Conservation (phyloP, 1,140 invertebrate species). For the Antheraea mylitta region DNA sequence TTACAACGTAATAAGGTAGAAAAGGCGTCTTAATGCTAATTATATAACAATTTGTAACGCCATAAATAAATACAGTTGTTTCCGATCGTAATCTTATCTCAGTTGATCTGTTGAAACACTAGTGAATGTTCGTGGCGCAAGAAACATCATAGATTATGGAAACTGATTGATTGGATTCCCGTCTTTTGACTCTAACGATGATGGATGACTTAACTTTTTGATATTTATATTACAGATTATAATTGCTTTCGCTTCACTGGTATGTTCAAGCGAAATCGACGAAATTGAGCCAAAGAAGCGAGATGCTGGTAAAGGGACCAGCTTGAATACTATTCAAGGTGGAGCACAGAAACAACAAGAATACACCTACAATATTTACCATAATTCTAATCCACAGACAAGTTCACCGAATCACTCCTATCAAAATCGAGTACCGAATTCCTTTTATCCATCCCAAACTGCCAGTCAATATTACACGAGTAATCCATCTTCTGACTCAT, state of each 20-base stretch:
- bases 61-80: neutral
- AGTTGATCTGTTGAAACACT: neutral
- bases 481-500: constrained; percentile 28
- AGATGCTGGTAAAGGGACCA: constrained; percentile 53
- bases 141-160: constrained; percentile 26
- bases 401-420: constrained; percentile 38
- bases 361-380: constrained; percentile 64
- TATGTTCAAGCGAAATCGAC: constrained; percentile 51
- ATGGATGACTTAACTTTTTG: constrained; percentile 25
- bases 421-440: constrained; percentile 53
- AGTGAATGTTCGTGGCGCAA: constrained; percentile 6
- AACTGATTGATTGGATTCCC: constrained; percentile 40
- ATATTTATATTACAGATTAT: constrained; percentile 52
- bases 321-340: constrained; percentile 57
- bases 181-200: constrained; percentile 29
- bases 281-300: constrained; percentile 67
- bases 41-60: constrained; percentile 21
- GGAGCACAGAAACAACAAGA: constrained; percentile 64
- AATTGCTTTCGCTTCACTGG: constrained; percentile 46
- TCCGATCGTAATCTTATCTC: constrained; percentile 11
- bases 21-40: neutral
- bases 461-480: constrained; percentile 50
- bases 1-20: neutral
- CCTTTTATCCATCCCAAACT: constrained; percentile 63
- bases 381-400: constrained; percentile 42